These are phyloP conservation scores for Phaetusa simplex DNA, from an alignment of 2,113 vertebrate genomes.

Conservation along the genomic window DNA sequence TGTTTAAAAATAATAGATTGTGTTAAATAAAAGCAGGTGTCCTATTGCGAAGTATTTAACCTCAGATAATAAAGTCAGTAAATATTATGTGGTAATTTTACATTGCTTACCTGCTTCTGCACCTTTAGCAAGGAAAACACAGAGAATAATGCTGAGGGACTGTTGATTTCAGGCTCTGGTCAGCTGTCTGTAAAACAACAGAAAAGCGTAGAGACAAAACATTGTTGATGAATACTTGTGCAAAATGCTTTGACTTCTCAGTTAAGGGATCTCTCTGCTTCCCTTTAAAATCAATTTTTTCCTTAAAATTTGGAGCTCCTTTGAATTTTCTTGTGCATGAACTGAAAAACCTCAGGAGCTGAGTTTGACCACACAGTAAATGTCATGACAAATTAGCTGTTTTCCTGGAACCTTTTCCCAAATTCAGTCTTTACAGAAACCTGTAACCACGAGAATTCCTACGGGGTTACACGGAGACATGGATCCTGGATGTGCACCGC, in stretches of 20 bases:
- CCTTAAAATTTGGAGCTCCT: background rate
- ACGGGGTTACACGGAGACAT: accelerated
- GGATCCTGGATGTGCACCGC: accelerated
- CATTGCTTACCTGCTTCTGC: background rate
- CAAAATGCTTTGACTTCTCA: background rate
- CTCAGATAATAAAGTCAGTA: background rate
- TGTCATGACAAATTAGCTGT: accelerated
- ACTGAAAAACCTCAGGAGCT: background rate
- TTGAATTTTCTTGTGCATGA: accelerated
- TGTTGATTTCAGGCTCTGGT: background rate
- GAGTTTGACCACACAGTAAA: accelerated
- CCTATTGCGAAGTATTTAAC: background rate
- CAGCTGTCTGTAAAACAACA: no score
- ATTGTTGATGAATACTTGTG: accelerated
- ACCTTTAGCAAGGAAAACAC: background rate
- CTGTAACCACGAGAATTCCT: accelerated
- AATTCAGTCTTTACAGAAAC: accelerated
- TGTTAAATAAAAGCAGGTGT: background rate
- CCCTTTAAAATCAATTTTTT: background rate
- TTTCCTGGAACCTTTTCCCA: background rate
- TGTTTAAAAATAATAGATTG: background rate
- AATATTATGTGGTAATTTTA: background rate
- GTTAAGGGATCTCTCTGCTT: background rate
- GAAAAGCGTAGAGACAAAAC: accelerated
- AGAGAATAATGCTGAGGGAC: background rate